phyloP scores from a whole-genome alignment of 1,140 invertebrate species.

The Zaprionus inermis region DNA sequence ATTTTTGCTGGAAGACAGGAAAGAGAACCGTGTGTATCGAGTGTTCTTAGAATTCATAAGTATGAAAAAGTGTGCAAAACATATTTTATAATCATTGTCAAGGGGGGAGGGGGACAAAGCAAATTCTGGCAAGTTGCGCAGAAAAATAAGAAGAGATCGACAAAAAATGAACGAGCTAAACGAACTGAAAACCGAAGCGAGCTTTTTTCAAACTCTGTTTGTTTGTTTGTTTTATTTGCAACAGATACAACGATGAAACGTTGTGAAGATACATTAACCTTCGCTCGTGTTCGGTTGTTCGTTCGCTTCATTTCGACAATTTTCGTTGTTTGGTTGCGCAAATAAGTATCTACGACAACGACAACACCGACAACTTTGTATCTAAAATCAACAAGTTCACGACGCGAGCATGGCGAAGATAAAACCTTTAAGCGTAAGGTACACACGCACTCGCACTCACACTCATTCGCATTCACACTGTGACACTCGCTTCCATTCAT shows the following conservation, averaged over 20 bases:
- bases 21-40: background rate
- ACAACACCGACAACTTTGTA: slow-evolving; percentile 61
- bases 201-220: slow-evolving; percentile 16
- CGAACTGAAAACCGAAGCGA: slow-evolving; percentile 28
- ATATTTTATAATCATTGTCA: slow-evolving; percentile 41
- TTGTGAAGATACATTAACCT: slow-evolving; percentile 76
- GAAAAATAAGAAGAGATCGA: slow-evolving; percentile 20
- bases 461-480: slow-evolving; percentile 33
- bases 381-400: slow-evolving; percentile 82
- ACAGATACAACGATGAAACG: slow-evolving; percentile 61
- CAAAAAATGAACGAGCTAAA: slow-evolving; percentile 26
- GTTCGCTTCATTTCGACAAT: slow-evolving; percentile 68
- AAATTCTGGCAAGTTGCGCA: slow-evolving; percentile 30
- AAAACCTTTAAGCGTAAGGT: slow-evolving; percentile 73
- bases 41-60: slow-evolving; percentile 39
- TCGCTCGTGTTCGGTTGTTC: slow-evolving; percentile 65
- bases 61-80: slow-evolving; percentile 9
- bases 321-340: slow-evolving; percentile 73
- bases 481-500: slow-evolving; percentile 57
- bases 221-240: slow-evolving; percentile 67
- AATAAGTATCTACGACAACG: slow-evolving; percentile 56
- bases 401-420: slow-evolving; percentile 64
- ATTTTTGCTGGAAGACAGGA: slow-evolving; percentile 28
- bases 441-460: slow-evolving; percentile 51
- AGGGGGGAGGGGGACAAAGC: slow-evolving; percentile 25